Evolutionary conservation across 2,888 invertebrate species (phyloP).

Genomic region (Gerris lacustris): DNA sequence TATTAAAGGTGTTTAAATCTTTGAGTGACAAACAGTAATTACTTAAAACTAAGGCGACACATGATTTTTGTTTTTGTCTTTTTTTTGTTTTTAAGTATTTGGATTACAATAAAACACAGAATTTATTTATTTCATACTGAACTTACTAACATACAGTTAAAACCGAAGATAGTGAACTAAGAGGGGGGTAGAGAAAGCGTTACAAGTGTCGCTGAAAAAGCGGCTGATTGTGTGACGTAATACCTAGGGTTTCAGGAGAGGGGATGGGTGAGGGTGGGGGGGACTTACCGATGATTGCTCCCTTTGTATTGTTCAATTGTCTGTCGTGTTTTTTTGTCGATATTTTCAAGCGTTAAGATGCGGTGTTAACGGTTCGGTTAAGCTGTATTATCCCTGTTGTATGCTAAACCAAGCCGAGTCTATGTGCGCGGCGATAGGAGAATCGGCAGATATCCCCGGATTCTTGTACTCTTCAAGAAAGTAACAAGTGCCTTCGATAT

Average conservation of each 20-base stretch:
- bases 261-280: background rate
- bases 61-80: too few relatives aligned
- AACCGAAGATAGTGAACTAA: too few relatives aligned
- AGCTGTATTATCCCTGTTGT: background rate
- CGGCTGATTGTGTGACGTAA: background rate
- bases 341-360: background rate
- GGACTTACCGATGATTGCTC: background rate
- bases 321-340: background rate
- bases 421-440: background rate
- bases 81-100: too few relatives aligned
- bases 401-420: background rate
- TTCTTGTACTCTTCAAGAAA: conserved; percentile 71
- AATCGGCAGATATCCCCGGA: background rate
- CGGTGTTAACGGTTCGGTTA: background rate
- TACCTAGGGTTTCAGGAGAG: background rate
- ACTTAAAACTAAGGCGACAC: too few relatives aligned
- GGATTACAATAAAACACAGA: too few relatives aligned
- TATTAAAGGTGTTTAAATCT: too few relatives aligned
- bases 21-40: too few relatives aligned
- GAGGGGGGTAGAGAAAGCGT: too few relatives aligned
- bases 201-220: background rate
- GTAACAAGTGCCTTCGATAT: conserved; percentile 69
- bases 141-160: too few relatives aligned
- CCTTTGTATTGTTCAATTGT: conserved; percentile 1
- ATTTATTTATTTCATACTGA: too few relatives aligned